phyloP scores from a whole-genome alignment of 2,797 vertebrate genomes.

The Hydrophis major region DNA sequence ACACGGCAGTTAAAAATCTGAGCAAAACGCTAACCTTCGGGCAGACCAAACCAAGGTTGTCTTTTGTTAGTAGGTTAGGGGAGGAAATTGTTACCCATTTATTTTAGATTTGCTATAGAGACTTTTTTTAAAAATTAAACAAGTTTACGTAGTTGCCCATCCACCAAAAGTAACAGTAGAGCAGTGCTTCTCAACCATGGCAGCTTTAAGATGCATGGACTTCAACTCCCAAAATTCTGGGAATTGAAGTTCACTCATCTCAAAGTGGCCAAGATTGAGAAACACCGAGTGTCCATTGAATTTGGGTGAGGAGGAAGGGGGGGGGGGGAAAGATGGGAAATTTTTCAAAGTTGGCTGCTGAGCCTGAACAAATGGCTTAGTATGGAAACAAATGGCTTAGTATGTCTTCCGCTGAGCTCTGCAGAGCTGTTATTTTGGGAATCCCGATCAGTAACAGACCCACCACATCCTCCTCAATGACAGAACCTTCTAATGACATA shows the following conservation, averaged over 20 bases:
- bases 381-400: background rate
- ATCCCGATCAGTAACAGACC: background rate
- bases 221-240: background rate
- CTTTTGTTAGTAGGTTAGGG: background rate
- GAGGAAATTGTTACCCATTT: accelerated
- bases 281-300: background rate
- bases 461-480: background rate
- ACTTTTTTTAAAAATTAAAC: background rate
- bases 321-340: background rate
- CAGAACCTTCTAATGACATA: background rate
- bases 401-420: background rate
- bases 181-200: background rate
- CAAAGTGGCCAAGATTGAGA: background rate
- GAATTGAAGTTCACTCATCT: background rate
- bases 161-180: background rate
- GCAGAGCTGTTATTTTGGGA: background rate
- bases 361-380: background rate
- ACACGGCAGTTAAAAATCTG: background rate
- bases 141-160: background rate
- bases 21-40: background rate
- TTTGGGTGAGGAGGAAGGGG: background rate
- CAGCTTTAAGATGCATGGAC: background rate
- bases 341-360: constrained; percentile 5
- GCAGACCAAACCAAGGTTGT: background rate
- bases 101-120: background rate